phyloP scores from a whole-genome alignment of 2,113 vertebrate genomes.

The Anhinga anhinga region DNA sequence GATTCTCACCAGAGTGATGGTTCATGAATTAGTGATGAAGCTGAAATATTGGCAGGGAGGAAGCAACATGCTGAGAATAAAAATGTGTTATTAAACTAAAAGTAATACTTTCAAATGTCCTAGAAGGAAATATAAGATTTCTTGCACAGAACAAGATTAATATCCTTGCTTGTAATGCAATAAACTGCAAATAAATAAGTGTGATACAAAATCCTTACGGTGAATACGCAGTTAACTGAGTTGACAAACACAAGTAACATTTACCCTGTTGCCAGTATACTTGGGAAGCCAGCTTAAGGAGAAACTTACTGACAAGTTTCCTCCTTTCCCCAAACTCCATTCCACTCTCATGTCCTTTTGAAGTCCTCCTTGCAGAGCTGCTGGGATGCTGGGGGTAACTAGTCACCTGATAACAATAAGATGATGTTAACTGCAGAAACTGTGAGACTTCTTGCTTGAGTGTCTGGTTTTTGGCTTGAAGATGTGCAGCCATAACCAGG shows the following conservation, averaged over 20 bases:
- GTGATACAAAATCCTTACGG: neutral
- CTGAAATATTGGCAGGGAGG: conserved; percentile 10
- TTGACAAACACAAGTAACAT: neutral
- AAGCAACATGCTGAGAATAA: conserved; percentile 39
- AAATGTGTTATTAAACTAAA: conserved; percentile 43
- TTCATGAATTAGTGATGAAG: conserved; percentile 45
- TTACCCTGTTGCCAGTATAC: neutral
- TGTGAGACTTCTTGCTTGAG: neutral
- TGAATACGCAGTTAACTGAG: neutral
- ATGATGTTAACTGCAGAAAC: neutral
- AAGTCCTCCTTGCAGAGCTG: neutral
- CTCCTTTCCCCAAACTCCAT: neutral
- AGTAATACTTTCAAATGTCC: neutral
- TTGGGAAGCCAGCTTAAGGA: neutral
- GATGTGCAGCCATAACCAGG: neutral
- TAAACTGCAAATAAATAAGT: neutral
- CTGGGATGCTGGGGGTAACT: neutral
- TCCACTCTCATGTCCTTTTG: neutral
- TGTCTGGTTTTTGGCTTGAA: neutral
- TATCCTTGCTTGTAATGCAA: neutral
- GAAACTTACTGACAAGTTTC: neutral
- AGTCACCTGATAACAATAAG: neutral
- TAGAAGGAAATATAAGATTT: neutral
- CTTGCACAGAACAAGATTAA: neutral
- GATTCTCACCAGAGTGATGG: neutral